These are phyloP conservation scores for Hirtodrosophila trivittata DNA, from an alignment of 2,888 invertebrate species.

Conservation along the genomic window DNA sequence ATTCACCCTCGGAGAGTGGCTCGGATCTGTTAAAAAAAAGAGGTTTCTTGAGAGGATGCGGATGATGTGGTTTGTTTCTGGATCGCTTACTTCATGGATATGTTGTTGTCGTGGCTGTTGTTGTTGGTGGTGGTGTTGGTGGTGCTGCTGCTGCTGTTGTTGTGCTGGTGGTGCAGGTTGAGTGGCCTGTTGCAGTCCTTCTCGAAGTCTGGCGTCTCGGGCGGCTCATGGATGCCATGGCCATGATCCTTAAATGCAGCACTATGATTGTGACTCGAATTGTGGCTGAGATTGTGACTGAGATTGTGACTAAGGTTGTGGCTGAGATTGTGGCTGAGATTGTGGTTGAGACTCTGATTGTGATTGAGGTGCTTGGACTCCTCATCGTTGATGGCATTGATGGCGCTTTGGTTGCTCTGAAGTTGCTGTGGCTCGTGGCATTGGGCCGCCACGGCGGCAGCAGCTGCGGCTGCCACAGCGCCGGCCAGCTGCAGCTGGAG, in stretches of 20 bases:
- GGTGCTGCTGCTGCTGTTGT: constrained; percentile 29
- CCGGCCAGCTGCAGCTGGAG: constrained; percentile 64
- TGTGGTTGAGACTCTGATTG: constrained; percentile 9
- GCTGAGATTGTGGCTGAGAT: constrained; percentile 24
- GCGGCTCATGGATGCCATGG: constrained; percentile 57
- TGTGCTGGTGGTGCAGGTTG: constrained; percentile 70
- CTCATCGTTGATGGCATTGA: constrained; percentile 15
- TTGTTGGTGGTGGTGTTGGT: constrained; percentile 48
- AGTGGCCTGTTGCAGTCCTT: constrained; percentile 80
- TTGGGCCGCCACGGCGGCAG: constrained; percentile 61
- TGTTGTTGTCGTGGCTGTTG: constrained; percentile 68
- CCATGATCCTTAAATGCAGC: constrained; percentile 47
- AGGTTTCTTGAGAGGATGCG: background rate
- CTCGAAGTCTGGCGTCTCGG: constrained; percentile 60
- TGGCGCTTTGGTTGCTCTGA: constrained; percentile 24
- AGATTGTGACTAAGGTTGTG: constrained; percentile 32
- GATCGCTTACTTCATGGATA: constrained; percentile 80
- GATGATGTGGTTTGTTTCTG: too few relatives aligned
- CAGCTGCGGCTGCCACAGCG: constrained; percentile 60
- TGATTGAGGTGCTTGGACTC: constrained; percentile 31
- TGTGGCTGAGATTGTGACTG: constrained; percentile 27
- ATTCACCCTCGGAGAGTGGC: constrained; percentile 82
- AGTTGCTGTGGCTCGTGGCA: constrained; percentile 49
- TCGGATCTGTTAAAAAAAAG: constrained; percentile 76
- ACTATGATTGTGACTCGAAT: constrained; percentile 31